Evolutionary conservation across 1,140 invertebrate genomes (phyloP), one percentile per base, ranked within the genome.

Genomic region (Lordiphosa collinella): DNA sequence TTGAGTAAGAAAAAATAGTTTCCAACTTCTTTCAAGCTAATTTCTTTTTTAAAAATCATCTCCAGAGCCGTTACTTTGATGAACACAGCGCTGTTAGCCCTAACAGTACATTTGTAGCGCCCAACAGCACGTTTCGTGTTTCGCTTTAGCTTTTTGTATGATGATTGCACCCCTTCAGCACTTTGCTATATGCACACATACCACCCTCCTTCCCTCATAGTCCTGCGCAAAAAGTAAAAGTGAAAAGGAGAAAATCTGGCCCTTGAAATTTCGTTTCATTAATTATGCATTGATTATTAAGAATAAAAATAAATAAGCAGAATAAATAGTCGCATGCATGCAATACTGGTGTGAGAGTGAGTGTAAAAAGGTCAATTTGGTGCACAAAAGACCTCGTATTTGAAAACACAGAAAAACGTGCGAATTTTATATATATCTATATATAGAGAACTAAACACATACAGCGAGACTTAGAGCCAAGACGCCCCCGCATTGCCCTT

Each of bases 401-500:
- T 11, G 18, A 38, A 36, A 4, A 14, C 6, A 13, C 13, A n/a
- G 49, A 1, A 40, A 49, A 54, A 53, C 13, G 14, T 35, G 16
- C 22, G 47, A 52, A 32, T 37, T 59, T 44, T 55, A 56, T 37
- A 62, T 34, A 59, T 13, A 34, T 46, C 50, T 14, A 40, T 25
- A 64, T 40, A 75, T 41, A 61, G 29, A 57, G 43, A 70, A 13
- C 32, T 47, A 73, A 46, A 53, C 37, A 73, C 41, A 58, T 51
- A 69, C 56, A 48, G 41, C 5, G 11, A 38, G 12, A 38, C 14
- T 38, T n/a, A 10, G 18, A 40, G 55, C 57, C 53, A 63, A 82
- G 70, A 74, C 78, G 72, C 76, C 76, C 71, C 67, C 76, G 40
- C 59, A 49, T 72, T 82, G 78, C 78, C 76, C 78, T 82, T 82